phyloP scores from a whole-genome alignment of 2,113 vertebrate species.

The Cephalopterus ornatus region DNA sequence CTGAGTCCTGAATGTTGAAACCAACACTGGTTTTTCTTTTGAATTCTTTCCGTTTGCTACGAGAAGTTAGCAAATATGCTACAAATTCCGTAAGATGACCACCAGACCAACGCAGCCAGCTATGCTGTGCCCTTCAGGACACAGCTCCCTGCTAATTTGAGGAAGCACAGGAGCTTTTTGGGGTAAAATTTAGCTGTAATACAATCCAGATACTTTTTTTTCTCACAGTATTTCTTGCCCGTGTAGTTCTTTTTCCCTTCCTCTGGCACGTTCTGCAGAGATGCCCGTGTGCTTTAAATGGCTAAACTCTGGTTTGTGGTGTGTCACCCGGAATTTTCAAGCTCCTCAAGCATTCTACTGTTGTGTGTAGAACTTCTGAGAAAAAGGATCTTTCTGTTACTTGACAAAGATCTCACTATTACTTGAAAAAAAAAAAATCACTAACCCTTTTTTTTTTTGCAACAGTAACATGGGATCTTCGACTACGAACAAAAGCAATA shows the following conservation, averaged over 20 bases:
- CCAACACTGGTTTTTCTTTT: slow-evolving; percentile 65
- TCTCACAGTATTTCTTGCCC: not conserved
- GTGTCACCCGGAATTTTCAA: slow-evolving; percentile 27
- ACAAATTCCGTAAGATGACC: slow-evolving; percentile 7
- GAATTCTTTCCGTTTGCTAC: slow-evolving; percentile 35
- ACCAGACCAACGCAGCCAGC: not conserved
- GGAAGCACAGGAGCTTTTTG: not conserved
- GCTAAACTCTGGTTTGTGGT: not conserved
- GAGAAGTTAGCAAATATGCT: slow-evolving; percentile 14
- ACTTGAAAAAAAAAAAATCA: slow-evolving; percentile 58
- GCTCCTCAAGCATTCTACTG: slow-evolving; percentile 63
- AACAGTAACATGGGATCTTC: slow-evolving; percentile 15
- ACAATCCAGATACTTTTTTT: not conserved
- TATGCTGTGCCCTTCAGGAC: not conserved
- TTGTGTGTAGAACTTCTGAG: slow-evolving; percentile 70
- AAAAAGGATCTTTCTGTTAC: slow-evolving; percentile 41
- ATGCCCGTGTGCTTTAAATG: slow-evolving; percentile 2
- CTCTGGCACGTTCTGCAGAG: not conserved
- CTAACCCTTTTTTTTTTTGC: not conserved
- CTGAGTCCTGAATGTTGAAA: slow-evolving; percentile 71
- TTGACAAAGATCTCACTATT: slow-evolving; percentile 62
- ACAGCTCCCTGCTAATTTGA: not conserved
- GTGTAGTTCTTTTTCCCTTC: not conserved
- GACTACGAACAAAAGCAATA: slow-evolving; percentile 73
- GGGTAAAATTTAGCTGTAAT: not conserved